Evolutionary conservation across 1,140 invertebrate species (phyloP), one percentile per base, ranked within the genome.

Genomic region (Bombus pyrosoma): DNA sequence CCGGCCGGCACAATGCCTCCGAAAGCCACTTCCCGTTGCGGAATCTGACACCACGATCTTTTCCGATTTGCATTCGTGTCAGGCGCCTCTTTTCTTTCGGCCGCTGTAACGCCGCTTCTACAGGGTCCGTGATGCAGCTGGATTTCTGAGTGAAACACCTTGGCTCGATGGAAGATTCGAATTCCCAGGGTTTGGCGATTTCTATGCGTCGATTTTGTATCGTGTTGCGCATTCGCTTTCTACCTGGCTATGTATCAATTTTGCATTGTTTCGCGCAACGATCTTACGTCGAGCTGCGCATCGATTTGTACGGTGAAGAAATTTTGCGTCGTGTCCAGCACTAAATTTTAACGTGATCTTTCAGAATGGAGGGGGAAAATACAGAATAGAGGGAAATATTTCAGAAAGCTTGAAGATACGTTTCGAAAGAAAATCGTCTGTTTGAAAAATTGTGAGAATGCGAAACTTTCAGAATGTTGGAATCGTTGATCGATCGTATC

Each of bases 1-100:
- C 89, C 91, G 77, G 72, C 80, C 72, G 57, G 69, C 72, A 91
- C 87, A 91, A 91, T 91, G 81, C 84, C 78, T 78, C 73, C 80
- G 85, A 89, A 79, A 85, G 71, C 75, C 77, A 62, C 79, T 57
- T 81, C 74, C 57, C 72, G 77, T 62, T 74, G 72, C 68, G 69
- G 75, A 47, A 85, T 76, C 64, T 80, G 76, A 86, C 79, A 79
- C 74, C 83, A 41, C 41, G 53, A 75, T 81, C 76, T 87, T 89
- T 86, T 71, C 66, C 74, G 69, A 88, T 88, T 85, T 79, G 59
- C 68, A 80, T 69, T 47, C 68, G 25, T 43, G 34, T 69, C 80
- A 8, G 12, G 10, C 32, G 43, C 32, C 47, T 12, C 22, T 37
- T 10, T 66, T 53, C 41, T 53, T 53, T 53, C 47, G 47, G 5